These are phyloP conservation scores for Zele albiditarsus DNA, from an alignment of 2,888 invertebrate genomes.

Conservation along the genomic window DNA sequence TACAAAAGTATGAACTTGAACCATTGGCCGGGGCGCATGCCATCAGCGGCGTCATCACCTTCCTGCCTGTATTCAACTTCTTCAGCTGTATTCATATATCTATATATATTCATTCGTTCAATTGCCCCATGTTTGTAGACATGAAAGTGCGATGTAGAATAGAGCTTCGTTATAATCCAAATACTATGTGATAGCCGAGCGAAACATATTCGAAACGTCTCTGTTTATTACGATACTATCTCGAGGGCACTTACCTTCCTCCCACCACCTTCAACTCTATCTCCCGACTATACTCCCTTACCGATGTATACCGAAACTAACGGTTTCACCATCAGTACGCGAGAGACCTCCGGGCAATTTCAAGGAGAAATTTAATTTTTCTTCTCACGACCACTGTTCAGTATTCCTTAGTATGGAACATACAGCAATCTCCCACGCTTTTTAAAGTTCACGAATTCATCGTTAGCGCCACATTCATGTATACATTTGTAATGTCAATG, in stretches of 20 bases:
- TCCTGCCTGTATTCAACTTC: conserved; percentile 18
- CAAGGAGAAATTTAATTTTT: conserved; percentile 40
- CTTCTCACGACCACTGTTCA: conserved; percentile 31
- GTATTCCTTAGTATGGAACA: conserved; percentile 11
- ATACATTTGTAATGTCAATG: background rate
- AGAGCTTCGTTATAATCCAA: conserved; percentile 10
- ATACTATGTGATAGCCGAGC: conserved; percentile 25
- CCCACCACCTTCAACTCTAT: background rate
- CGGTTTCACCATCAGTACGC: conserved; percentile 29
- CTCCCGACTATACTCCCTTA: background rate
- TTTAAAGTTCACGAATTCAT: conserved; percentile 34
- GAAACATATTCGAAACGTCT: conserved; percentile 25
- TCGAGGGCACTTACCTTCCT: background rate
- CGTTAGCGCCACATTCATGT: background rate
- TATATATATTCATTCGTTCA: background rate
- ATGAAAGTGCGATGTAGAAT: conserved; percentile 2
- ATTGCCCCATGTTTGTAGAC: conserved; percentile 6
- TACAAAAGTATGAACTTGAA: conserved; percentile 55
- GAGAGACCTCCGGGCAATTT: conserved; percentile 33
- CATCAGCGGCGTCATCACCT: conserved; percentile 51
- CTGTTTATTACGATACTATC: conserved; percentile 25
- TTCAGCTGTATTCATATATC: background rate
- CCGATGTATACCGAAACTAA: conserved; percentile 27
- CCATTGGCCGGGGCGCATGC: conserved; percentile 45
- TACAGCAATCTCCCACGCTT: conserved; percentile 37